phyloP scores from a whole-genome alignment of 53 echinoderm and acorn worm genomes.

The Hippasteria phrygiana region DNA sequence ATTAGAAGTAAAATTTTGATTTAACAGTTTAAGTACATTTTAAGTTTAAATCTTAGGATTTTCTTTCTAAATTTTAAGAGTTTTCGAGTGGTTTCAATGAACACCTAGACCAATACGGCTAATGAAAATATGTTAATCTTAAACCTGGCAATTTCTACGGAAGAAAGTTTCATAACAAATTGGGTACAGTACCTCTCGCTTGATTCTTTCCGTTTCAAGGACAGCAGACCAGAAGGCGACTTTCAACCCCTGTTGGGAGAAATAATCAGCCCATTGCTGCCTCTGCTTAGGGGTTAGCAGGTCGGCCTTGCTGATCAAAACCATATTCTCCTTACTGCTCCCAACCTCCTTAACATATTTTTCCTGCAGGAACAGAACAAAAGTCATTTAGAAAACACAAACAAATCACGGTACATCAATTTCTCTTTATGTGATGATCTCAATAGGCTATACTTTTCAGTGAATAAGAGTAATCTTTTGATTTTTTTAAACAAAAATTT shows the following conservation, averaged over 20 bases:
- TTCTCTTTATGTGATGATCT: no score
- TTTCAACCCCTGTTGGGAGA: slow-evolving; percentile 80
- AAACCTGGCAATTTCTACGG: neutral
- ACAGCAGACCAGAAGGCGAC: slow-evolving; percentile 98
- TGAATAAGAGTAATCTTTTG: no score
- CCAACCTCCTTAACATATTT: slow-evolving; percentile 97
- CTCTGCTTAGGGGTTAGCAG: slow-evolving; percentile 84
- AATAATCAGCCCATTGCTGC: slow-evolving; percentile 86
- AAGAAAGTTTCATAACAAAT: no score
- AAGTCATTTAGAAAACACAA: neutral
- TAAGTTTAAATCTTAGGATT: no score
- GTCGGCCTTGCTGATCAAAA: slow-evolving; percentile 96
- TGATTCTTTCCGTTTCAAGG: slow-evolving; percentile 82
- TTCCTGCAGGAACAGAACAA: slow-evolving; percentile 78
- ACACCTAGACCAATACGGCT: no score
- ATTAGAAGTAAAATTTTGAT: no score
- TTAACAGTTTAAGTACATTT: no score
- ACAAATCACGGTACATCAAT: no score
- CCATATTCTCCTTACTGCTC: slow-evolving; percentile 85
- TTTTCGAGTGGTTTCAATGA: no score
- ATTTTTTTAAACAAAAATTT: no score
- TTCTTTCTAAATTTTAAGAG: no score
- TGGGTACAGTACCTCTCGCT: slow-evolving; percentile 54
- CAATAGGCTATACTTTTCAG: no score
- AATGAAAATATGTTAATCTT: neutral